Base-by-base conservation (phyloP, 2,113 vertebrate genomes). In the Meles meles region DNA sequence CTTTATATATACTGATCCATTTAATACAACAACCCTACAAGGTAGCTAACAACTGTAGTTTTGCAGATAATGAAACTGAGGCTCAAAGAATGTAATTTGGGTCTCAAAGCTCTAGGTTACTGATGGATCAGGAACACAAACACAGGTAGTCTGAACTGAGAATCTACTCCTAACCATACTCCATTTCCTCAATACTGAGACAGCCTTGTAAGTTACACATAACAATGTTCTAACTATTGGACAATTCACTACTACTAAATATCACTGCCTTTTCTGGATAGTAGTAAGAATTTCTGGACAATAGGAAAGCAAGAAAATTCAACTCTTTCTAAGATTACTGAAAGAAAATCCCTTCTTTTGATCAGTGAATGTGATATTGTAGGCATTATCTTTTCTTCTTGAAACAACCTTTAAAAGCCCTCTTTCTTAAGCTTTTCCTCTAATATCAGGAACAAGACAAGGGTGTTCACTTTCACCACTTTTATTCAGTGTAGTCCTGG, bases 331-430 rank as follows among this genome's bases (percentile, higher is more conserved):
- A 97, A 94, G 39, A 77, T 61, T 6, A 84, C 21, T 83, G 21
- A 94, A 90, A 93, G 63, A 95, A 93, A 91, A 88, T 37, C 20
- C 7, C 25, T 61, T 87, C 61, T 94, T 84, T 87, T 74, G 12
- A 88, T 44, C 37, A 23, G 61, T 61, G 7, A 37, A 91, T 67
- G 27, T 82, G 39, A 76, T 72, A 77, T 69, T 69, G 15, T 80
- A 71, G 23, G 12, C 52, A 59, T 72, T 83, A 55, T 55, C 52
- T 96, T 67, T 88, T 87, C n/a, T 42, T 79, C 31, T 93, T 55
- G 5, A 96, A 95, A 93, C 31, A 72, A n/a, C 1, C 34, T 88
- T 61, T 21, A n/a, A 65, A 97, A 93, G 29, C 20, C 25, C 42
- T 85, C 23, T 52, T 85, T n/a, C 31, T 67, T 17, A 67, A 67